phyloP scores from a whole-genome alignment of 2,797 vertebrate genomes.

The Monodelphis domestica region DNA sequence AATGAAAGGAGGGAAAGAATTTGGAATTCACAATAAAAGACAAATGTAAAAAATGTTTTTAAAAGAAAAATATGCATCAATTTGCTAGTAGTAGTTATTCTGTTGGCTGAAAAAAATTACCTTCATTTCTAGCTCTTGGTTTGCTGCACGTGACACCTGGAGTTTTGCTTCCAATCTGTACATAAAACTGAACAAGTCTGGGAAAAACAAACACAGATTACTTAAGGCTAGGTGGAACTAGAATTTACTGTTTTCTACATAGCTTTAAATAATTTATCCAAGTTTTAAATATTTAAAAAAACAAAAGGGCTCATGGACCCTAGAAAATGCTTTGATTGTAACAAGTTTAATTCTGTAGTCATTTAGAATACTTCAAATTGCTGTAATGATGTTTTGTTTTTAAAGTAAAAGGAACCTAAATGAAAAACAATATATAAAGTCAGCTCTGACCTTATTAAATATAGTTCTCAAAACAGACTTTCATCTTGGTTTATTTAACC shows the following conservation, averaged over 20 bases:
- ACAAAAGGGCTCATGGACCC: not conserved
- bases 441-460: not conserved
- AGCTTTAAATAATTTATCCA: not conserved
- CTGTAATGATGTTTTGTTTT: conserved; percentile 26
- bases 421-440: conserved; percentile 17
- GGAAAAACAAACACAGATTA: conserved; percentile 52
- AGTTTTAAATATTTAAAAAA: conserved; percentile 53
- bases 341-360: conserved; percentile 16
- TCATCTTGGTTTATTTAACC: conserved; percentile 10
- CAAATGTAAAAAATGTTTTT: no score
- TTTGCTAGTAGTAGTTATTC: conserved; percentile 5
- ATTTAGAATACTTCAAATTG: conserved; percentile 27
- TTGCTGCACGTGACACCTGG: conserved; percentile 93
- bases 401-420: conserved; percentile 33
- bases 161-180: conserved; percentile 96
- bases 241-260: not conserved
- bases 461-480: not conserved
- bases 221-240: conserved; percentile 44
- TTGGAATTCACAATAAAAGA: no score
- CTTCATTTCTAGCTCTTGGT: conserved; percentile 95
- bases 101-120: conserved; percentile 82
- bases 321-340: not conserved
- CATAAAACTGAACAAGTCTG: conserved; percentile 97
- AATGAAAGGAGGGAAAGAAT: no score
- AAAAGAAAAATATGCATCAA: conserved; percentile 8